Conservation (phyloP, 2,797 vertebrate genomes). For the Spheniscus humboldti region DNA sequence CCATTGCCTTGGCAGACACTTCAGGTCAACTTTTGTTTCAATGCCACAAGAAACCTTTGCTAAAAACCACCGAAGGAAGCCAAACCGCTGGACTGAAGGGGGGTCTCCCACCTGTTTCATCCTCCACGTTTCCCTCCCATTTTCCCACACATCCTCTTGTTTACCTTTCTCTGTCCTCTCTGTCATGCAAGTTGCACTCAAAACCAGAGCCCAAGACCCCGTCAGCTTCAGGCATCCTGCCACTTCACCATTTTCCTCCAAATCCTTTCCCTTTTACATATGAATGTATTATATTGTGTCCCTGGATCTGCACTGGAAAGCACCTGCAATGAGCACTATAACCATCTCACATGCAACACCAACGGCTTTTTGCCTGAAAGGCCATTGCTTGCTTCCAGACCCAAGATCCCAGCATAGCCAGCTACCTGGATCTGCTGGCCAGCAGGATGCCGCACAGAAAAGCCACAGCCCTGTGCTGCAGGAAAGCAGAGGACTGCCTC, state of each 20-base stretch:
- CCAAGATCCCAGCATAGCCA: not conserved
- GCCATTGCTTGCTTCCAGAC: not conserved
- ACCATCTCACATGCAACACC: not conserved
- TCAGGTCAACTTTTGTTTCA: not conserved
- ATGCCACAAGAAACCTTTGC: not conserved
- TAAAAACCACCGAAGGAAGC: not conserved
- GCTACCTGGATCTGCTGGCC: not conserved
- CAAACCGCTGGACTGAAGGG: not conserved
- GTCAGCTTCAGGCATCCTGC: not conserved
- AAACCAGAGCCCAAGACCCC: not conserved
- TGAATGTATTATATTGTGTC: not conserved
- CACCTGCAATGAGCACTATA: not conserved
- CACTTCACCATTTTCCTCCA: not conserved
- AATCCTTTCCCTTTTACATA: not conserved
- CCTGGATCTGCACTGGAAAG: not conserved
- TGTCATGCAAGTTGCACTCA: not conserved
- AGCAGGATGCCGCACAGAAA: not conserved
- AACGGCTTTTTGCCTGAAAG: not conserved
- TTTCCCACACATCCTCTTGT: not conserved
- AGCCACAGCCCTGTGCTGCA: not conserved
- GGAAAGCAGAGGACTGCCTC: not conserved
- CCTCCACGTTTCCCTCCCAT: not conserved
- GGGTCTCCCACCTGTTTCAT: not conserved
- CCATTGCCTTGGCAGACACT: not conserved
- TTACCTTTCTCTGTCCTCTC: not conserved